A percentile compares a stretch with the other conserved stretches of the same genome.
Conservation (phyloP, 2,113 vertebrate genomes). For the Felis catus region F.catus_Fca126_mat1.0 CM031416.1:122784001-122784500, state of each 20-base stretch:
- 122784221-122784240: neutral
- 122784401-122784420: neutral
- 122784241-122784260: neutral
- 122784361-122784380: neutral
- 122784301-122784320: slow-evolving; percentile 6
- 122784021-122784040: neutral
- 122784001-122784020: too few species aligned
- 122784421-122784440: neutral
- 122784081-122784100: neutral
- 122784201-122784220: neutral
- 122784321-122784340: neutral
- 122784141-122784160: neutral
- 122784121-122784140: neutral
- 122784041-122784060: neutral
- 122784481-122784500: neutral
- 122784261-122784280: neutral
- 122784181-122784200: neutral
- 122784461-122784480: slow-evolving; percentile 11
- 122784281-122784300: neutral
- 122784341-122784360: neutral
- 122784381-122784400: neutral
- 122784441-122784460: neutral
- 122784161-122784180: neutral
- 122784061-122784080: neutral
- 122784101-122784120: neutral